Evolutionary conservation across 2,113 vertebrate species (phyloP).

Genomic region (Struthidea cinerea): DNA sequence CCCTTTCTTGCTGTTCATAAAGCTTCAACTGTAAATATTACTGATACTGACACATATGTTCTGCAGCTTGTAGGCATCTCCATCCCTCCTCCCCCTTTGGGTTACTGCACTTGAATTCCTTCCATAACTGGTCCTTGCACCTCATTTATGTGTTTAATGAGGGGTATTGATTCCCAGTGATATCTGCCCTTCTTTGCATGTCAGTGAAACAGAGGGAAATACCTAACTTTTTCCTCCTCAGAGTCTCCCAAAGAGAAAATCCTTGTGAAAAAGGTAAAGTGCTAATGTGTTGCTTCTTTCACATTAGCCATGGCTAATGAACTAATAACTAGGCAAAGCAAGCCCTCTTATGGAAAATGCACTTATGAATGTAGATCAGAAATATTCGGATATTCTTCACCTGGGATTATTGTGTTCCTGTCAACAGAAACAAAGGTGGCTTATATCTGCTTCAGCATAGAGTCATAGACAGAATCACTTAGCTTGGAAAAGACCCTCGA

Average conservation of each 20-base stretch:
- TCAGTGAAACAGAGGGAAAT: not conserved
- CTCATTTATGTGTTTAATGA: not conserved
- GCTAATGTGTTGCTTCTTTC: not conserved
- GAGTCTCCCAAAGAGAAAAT: not conserved
- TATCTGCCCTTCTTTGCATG: not conserved
- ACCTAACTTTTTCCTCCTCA: not conserved
- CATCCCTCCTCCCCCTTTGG: not conserved
- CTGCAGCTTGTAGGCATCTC: not conserved
- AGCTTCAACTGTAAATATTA: constrained; percentile 40
- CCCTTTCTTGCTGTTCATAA: constrained; percentile 34
- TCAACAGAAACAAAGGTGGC: not conserved
- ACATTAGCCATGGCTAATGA: not conserved
- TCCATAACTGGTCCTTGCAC: not conserved
- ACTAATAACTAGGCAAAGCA: not conserved
- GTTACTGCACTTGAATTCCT: not conserved
- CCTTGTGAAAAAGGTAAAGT: not conserved
- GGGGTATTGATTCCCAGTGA: not conserved
- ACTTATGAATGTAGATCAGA: not conserved
- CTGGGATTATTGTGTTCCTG: not conserved
- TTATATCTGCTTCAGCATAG: not conserved
- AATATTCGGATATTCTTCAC: not conserved
- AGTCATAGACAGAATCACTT: not conserved
- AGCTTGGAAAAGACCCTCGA: not conserved
- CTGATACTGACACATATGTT: constrained; percentile 46
- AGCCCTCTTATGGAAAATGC: not conserved